These are phyloP conservation scores for Podarcis raffonei DNA, from an alignment of 2,113 vertebrate species.

Conservation along the genomic window DNA sequence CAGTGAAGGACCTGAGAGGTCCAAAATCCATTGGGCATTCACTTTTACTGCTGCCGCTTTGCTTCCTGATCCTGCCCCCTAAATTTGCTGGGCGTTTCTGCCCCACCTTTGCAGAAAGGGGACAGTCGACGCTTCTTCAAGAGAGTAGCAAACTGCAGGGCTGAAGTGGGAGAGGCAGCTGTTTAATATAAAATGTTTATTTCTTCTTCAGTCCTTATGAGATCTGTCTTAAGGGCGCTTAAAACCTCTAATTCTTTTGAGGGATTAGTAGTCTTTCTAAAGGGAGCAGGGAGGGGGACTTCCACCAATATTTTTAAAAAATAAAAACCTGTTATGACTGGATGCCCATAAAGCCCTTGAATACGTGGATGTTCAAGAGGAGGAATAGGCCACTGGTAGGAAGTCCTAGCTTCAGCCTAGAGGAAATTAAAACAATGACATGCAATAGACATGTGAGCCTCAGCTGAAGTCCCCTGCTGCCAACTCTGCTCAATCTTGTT, in stretches of 20 bases:
- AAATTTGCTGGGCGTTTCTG: no score
- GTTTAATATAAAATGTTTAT: not conserved
- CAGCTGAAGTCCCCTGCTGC: not conserved
- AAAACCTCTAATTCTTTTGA: conserved; percentile 6
- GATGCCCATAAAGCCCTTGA: not conserved
- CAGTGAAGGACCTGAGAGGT: no score
- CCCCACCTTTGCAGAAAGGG: not conserved
- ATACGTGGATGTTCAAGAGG: not conserved
- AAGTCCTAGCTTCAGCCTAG: not conserved
- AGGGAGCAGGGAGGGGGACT: rapidly evolving
- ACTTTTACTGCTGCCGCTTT: no score
- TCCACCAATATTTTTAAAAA: no score
- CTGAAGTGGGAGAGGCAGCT: not conserved
- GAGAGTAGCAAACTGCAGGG: not conserved
- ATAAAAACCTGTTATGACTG: not conserved
- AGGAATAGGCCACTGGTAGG: not conserved
- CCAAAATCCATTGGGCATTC: no score
- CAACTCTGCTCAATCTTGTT: not conserved
- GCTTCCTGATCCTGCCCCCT: no score
- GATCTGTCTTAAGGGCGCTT: not conserved
- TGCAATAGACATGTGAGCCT: not conserved
- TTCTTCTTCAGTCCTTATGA: not conserved
- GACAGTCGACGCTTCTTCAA: not conserved
- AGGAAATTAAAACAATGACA: conserved; percentile 29
- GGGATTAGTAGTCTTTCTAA: not conserved